Evolutionary conservation across 2,113 vertebrate genomes (phyloP).

Genomic region (Neolamprologus tretocephalus): DNA sequence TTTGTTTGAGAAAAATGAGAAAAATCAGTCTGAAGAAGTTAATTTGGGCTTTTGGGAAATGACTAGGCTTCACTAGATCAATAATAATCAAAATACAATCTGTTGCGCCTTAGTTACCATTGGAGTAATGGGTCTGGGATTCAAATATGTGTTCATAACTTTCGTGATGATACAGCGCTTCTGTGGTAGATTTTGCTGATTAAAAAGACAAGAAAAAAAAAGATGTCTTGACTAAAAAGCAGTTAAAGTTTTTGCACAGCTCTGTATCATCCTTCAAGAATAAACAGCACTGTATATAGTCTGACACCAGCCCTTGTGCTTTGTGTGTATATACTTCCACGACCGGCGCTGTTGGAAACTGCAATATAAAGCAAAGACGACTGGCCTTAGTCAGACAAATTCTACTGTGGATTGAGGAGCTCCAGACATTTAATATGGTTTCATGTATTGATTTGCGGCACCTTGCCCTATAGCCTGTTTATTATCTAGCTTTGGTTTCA

Average conservation of each 20-base stretch:
- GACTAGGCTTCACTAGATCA: not conserved
- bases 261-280: not conserved
- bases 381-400: slow-evolving; percentile 49
- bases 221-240: not conserved
- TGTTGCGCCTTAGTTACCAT: not conserved
- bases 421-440: slow-evolving; percentile 62
- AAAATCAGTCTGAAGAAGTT: not conserved
- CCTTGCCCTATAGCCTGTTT: slow-evolving; percentile 53
- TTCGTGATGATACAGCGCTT: not conserved
- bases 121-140: not conserved
- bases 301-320: not conserved
- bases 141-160: not conserved
- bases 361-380: slow-evolving; percentile 22
- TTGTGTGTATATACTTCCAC: not conserved
- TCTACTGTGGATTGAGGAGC: slow-evolving; percentile 48
- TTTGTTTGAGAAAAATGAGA: not conserved
- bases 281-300: not conserved
- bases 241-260: not conserved
- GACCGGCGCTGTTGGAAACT: slow-evolving; percentile 6
- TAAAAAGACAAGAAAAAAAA: not conserved
- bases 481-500: slow-evolving; percentile 57
- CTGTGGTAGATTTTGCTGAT: not conserved
- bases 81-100: not conserved
- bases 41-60: not conserved
- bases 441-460: slow-evolving; percentile 60